Conservation (phyloP, 1,140 invertebrate species). For the Hirudo medicinalis region DNA sequence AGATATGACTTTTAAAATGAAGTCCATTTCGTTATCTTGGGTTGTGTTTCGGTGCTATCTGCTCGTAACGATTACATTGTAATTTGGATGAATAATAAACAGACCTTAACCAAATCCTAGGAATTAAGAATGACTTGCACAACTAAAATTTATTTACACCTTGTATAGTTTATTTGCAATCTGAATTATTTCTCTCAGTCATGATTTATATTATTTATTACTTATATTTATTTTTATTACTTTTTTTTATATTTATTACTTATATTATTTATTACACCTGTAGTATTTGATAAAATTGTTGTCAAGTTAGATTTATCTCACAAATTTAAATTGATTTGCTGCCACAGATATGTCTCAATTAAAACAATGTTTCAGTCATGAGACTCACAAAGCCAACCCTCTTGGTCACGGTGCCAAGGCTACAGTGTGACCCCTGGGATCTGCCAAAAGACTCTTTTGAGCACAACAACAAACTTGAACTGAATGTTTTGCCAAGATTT, state of each 20-base stretch:
- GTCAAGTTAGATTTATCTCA: not conserved
- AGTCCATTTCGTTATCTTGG: not conserved
- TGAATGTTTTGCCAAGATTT: constrained; percentile 58
- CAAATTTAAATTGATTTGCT: not conserved
- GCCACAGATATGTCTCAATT: not conserved
- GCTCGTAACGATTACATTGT: not conserved
- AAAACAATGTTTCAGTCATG: constrained; percentile 59
- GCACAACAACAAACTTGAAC: constrained; percentile 60
- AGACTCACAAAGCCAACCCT: constrained; percentile 73
- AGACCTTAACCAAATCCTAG: not conserved
- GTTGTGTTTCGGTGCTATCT: not conserved
- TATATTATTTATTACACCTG: not conserved
- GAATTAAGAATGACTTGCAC: not conserved
- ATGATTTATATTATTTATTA: not conserved
- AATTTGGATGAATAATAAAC: not conserved
- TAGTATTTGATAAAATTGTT: not conserved
- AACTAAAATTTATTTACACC: not conserved
- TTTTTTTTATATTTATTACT: no score
- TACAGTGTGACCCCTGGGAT: constrained; percentile 70
- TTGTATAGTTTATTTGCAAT: not conserved
- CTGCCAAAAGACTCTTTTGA: constrained; percentile 64
- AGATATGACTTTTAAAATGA: not conserved
- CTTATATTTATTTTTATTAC: no score
- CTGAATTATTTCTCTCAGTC: no score
- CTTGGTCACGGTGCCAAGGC: constrained; percentile 55